Percentiles rank a stretch among this genome's conserved stretches.
phyloP scores from a whole-genome alignment of 2,888 invertebrate genomes.

The Bellardia bayeri region DNA sequence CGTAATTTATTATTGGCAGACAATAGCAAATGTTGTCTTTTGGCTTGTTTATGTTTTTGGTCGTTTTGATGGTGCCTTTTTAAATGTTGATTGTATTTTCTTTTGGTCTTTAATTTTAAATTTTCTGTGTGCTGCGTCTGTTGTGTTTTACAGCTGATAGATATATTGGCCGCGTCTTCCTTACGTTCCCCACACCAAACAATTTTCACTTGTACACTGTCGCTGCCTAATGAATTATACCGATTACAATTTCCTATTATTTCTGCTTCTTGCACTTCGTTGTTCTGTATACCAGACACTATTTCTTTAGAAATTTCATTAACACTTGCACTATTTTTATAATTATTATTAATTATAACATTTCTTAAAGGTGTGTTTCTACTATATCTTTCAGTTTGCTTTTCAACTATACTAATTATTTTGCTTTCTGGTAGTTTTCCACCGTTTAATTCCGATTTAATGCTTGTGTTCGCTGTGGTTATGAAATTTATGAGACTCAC shows the following conservation, averaged over 20 bases:
- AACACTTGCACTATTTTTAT: conserved; percentile 51
- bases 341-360: conserved; percentile 38
- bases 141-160: conserved; percentile 56
- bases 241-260: conserved; percentile 74
- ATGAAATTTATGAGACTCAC: conserved; percentile 78
- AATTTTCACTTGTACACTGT: conserved; percentile 74
- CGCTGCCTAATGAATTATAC: conserved; percentile 35
- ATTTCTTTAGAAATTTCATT: conserved; percentile 71
- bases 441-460: conserved; percentile 12
- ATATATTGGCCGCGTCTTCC: conserved; percentile 70
- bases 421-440: conserved; percentile 43
- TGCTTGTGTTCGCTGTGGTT: conserved; percentile 58
- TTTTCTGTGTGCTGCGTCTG: conserved; percentile 28
- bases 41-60: conserved; percentile 39
- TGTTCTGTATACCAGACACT: conserved; percentile 37
- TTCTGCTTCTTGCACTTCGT: conserved; percentile 58
- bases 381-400: conserved; percentile 75
- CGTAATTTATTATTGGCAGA: conserved; percentile 75
- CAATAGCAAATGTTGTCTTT: conserved; percentile 51
- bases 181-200: conserved; percentile 79
- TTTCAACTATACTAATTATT: conserved; percentile 35
- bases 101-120: conserved; percentile 59
- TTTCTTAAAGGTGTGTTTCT: conserved; percentile 66
- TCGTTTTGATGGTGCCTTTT: conserved; percentile 24
- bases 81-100: conserved; percentile 37